Evolutionary conservation across 1,140 invertebrate genomes (phyloP), one percentile per base, ranked within the genome.

Genomic region (Epicauta chinensis): DNA sequence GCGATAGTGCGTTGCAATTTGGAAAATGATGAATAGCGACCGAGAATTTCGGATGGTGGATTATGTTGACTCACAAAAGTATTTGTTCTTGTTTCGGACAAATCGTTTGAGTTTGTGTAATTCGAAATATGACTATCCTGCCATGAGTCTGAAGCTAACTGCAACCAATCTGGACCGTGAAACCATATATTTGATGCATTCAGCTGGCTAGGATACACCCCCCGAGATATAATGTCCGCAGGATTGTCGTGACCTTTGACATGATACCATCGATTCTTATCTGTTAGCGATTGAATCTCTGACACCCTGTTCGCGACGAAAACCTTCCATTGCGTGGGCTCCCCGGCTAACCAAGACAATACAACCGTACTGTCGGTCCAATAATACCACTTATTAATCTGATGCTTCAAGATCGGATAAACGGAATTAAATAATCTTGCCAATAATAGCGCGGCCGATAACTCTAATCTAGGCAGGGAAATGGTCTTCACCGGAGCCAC

Each of bases 391-490:
- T 41, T 41, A 16, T 16, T 15, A 5, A 12, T 41, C 16, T 41
- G 11, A 17, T 12, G 39, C 14, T 64, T 40, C 4, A 10, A 30
- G 29, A 10, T 5, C 29, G 10, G n/a, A n/a, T n/a, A 4, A 30
- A 30, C 29, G 4, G 29, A 4, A 5, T 30, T 30, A 10, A 10
- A 4, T 37, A 67, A 39, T 6, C 50, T 35, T 12, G 63, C 60
- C 1, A 60, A 49, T 12, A 72, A 17, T 16, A 65, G 29, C 0
- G 73, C 72, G 12, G 53, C 74, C 15, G 59, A 67, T 0, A 76
- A 51, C 60, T 76, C 74, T 12, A 75, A 43, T 34, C 69, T 34
- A 2, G 72, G 69, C 15, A 75, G 62, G 2, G 71, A 58, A 0
- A 67, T 50, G 12, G 39, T 44, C 48, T 70, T 69, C 3, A 67